Evolutionary conservation across 1,140 invertebrate species (phyloP), one percentile per base, ranked within the genome.

Genomic region (Trachymyrmex septentrionalis): DNA sequence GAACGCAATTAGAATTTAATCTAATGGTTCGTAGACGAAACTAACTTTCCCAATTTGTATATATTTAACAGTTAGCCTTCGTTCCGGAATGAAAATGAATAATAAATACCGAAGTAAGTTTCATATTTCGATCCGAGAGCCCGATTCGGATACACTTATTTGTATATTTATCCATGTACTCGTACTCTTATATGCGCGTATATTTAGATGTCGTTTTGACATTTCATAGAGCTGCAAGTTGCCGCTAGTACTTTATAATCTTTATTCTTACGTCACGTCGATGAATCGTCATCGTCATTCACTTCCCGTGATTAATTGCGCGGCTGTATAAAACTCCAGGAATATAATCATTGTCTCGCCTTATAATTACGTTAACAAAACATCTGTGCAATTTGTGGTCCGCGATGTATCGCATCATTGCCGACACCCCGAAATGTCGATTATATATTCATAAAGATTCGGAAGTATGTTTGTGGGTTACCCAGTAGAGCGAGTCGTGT

Each of bases 291-390:
- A 73, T 82, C 55, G 80, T 19, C 80, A 48, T 30, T 84, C 69
- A 59, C 50, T 82, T 82, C 53, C 80, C 55, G 69, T 84, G 69
- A 84, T 69, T 84, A 84, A 84, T 84, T 73, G 80, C 69, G 80
- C 69, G 80, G 14, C 55, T 6, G 5, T 61, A 34, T 6, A 34
- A 61, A 82, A 73, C 67, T 72, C 67, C 53, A 14, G 53, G 50
- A 24, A 10, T 24, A 24, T 27, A 27, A 30, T 55, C 10, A 34
- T 38, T 30, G 9, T 50, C 66, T 38, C 16, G 55, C 38, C 75
- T 81, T 75, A 50, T 75, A 61, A 84, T 61, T 61, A 24, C 21
- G 55, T 84, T 75, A 84, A 61, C 55, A 16, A 61, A 69, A 63
- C 69, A 61, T 61, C 38, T 24, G 24, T n/a, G 38, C 38, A n/a